These are phyloP conservation scores for Thermophis baileyi DNA, from an alignment of 2,113 vertebrate genomes.

Conservation along the genomic window DNA sequence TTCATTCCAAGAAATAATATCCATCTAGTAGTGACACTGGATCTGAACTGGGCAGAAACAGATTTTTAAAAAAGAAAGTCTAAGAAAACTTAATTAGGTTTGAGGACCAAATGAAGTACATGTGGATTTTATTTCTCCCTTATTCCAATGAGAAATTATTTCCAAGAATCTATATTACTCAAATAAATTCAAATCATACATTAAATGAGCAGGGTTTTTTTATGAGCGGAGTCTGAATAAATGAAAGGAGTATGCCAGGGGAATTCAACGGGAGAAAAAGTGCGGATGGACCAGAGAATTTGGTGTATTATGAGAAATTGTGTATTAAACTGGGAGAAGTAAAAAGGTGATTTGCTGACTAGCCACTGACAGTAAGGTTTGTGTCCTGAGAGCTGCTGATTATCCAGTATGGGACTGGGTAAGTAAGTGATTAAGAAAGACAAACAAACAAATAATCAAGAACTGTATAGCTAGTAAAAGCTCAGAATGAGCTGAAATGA, in stretches of 20 bases:
- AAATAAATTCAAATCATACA: conserved; percentile 49
- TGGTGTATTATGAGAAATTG: background rate
- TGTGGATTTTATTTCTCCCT: conserved; percentile 53
- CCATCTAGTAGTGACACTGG: conserved; percentile 55
- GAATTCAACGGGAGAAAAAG: background rate
- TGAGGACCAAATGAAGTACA: conserved; percentile 55
- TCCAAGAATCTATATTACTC: conserved; percentile 55
- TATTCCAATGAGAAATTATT: conserved; percentile 53
- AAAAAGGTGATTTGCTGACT: background rate
- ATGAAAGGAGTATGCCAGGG: background rate
- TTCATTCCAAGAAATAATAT: conserved; percentile 64
- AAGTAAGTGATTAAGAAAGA: background rate
- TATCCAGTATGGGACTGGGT: background rate
- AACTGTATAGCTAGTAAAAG: background rate
- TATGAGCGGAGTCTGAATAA: conserved; percentile 18
- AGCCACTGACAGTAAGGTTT: background rate
- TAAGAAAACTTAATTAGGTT: conserved; percentile 61
- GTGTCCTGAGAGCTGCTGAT: background rate
- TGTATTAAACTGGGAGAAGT: background rate
- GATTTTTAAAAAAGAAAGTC: conserved; percentile 29
- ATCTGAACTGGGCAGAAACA: conserved; percentile 47
- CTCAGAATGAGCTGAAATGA: background rate
- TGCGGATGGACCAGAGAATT: background rate
- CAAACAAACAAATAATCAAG: background rate
- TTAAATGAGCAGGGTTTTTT: background rate